Base-by-base conservation (phyloP, 2,797 vertebrate species). In the Heterohyrax brucei region DNA sequence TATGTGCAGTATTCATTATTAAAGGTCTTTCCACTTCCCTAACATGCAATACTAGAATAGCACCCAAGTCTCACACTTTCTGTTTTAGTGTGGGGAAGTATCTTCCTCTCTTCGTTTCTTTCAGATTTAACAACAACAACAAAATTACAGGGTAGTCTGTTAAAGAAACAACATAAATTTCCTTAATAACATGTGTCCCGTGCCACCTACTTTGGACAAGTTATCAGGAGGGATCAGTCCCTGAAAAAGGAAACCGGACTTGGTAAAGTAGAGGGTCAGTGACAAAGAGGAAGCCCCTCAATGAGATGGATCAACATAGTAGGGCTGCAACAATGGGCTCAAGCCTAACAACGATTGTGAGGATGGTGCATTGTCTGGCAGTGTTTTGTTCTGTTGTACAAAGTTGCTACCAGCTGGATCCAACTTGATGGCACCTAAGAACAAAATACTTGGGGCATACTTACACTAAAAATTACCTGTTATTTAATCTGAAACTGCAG, bases 401-500 rank as follows among this genome's bases (percentile, higher is more conserved):
- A 13, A 14, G 53, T 56, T 13, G 12, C 53, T 56, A 14, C 16
- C 3, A 56, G 53, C 16, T 14, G 12, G 53, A 14, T 13, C 53
- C 12, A 14, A 56, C 53, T 56, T 14, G 3, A 56, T 3, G 12
- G 53, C 53, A 56, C 12, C 53, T 56, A 56, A 56, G 1, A 56
- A 56, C 53, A 56, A 56, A 10, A 56, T 56, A 64, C 88, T 94
- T 81, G 68, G 9, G 59, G 86, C 7, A 59, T 77, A 39, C 22
- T 89, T 84, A 9, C 28, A 39, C 62, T 77, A 70, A 76, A 73
- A 66, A 33, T 16, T 64, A 64, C 39, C 84, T 28, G 18, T n/a
- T 88, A 89, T 5, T 86, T 78, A n/a, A 73, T 48, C 48, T 94
- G 22, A 94, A 56, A 84, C 84, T 33, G 3, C 68, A 77, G 73